These are phyloP conservation scores for Alloplasta piceator DNA, from an alignment of 2,888 invertebrate species.

Conservation along the genomic window DNA sequence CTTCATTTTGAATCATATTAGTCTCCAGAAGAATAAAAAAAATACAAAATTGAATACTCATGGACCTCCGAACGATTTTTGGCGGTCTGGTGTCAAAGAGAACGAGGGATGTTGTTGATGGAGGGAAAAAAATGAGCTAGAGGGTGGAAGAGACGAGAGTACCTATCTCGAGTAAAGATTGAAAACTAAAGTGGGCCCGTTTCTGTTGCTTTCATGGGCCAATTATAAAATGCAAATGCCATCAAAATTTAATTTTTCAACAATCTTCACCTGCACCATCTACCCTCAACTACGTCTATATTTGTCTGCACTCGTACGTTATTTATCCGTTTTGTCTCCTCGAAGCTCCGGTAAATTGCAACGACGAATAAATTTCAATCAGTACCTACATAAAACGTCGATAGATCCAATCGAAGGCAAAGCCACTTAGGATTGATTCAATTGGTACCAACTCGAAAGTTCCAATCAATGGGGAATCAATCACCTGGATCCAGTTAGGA, in stretches of 20 bases:
- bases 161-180: not conserved
- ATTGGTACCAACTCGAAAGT: too few relatives aligned
- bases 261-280: constrained; percentile 2
- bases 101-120: not conserved
- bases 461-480: too few relatives aligned
- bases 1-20: too few relatives aligned
- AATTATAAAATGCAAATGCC: constrained; percentile 64
- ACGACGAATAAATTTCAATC: not conserved
- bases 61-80: constrained; percentile 2
- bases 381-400: too few relatives aligned
- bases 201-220: constrained; percentile 54
- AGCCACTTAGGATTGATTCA: too few relatives aligned
- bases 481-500: too few relatives aligned
- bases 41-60: too few relatives aligned
- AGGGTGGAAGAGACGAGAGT: constrained; percentile 34
- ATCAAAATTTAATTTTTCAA: constrained; percentile 42
- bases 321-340: constrained; percentile 15
- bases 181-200: constrained; percentile 12
- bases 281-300: not conserved
- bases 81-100: constrained; percentile 14
- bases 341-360: not conserved
- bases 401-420: too few relatives aligned
- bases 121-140: constrained; percentile 14
- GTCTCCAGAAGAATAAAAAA: too few relatives aligned
- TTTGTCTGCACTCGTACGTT: not conserved